A percentile compares a stretch with the other conserved stretches of the same genome.
These are phyloP conservation scores for Oscarella lobularis DNA, from an alignment of 37 sponge, comb jelly and placozoan species.

Conservation along the genomic window DNA sequence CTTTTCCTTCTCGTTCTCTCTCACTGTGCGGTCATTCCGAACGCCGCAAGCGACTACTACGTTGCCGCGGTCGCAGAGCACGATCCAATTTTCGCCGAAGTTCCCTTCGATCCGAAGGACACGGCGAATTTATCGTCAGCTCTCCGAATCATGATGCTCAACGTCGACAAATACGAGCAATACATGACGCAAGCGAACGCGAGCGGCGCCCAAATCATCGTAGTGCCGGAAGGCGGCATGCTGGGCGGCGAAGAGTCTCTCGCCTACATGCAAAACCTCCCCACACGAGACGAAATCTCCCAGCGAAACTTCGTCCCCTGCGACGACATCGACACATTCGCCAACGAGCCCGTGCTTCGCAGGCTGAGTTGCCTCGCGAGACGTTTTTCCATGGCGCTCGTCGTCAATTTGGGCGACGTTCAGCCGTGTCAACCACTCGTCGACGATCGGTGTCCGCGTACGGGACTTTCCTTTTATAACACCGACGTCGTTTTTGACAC, in stretches of 20 bases:
- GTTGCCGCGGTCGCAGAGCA: not conserved
- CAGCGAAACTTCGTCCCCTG: no score
- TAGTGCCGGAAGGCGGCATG: conserved; percentile 47
- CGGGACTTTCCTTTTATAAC: conserved; percentile 8
- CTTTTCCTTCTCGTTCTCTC: no score
- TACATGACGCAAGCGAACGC: not conserved
- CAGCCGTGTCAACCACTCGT: conserved; percentile 11
- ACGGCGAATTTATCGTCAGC: not conserved
- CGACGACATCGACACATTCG: not conserved
- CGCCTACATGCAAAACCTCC: conserved; percentile 26
- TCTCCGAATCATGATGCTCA: not conserved
- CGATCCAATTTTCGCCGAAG: not conserved
- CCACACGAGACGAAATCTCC: no score
- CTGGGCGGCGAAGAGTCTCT: not conserved
- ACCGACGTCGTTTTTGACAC: conserved; percentile 43
- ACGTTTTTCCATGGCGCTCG: conserved; percentile 1
- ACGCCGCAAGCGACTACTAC: not conserved
- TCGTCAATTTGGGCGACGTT: conserved; percentile 26
- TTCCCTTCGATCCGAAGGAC: no score
- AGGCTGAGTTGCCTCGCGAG: conserved; percentile 36
- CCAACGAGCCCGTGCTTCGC: conserved; percentile 4
- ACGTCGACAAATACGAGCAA: conserved; percentile 2
- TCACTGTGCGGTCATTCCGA: no score
- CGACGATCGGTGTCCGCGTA: not conserved
- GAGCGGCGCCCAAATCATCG: conserved; percentile 21